phyloP scores from a whole-genome alignment of 2,113 vertebrate genomes.

The Paramisgurnus dabryanus region DNA sequence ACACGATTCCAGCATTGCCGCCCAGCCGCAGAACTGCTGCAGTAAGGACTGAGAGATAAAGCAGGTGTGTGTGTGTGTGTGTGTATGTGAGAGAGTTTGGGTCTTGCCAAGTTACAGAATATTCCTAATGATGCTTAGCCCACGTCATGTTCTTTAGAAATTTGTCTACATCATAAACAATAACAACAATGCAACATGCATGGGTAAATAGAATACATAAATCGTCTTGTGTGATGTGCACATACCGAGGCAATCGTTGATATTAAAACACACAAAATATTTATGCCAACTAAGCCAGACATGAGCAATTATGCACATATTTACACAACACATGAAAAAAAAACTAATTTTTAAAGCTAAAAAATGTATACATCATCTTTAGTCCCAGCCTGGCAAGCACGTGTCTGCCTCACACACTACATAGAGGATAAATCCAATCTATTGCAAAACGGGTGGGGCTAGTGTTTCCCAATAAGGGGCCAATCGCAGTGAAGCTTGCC shows the following conservation, averaged over 20 bases:
- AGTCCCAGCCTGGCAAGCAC: background rate
- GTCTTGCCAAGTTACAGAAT: constrained; percentile 13
- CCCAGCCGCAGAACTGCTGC: constrained; percentile 32
- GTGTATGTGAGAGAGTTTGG: constrained; percentile 17
- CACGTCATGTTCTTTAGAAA: too few relatives aligned
- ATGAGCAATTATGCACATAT: too few relatives aligned
- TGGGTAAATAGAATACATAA: too few relatives aligned
- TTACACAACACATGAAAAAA: background rate
- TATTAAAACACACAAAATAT: too few relatives aligned
- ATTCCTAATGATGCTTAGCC: background rate
- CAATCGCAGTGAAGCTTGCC: constrained; percentile 29
- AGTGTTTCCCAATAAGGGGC: constrained; percentile 39
- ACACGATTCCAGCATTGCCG: background rate
- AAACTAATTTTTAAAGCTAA: background rate
- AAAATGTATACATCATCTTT: background rate
- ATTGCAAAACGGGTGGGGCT: constrained; percentile 10
- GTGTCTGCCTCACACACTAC: constrained; percentile 6
- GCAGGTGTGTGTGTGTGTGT: constrained; percentile 7
- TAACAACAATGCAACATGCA: background rate
- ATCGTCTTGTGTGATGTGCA: too few relatives aligned
- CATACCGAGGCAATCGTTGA: too few relatives aligned
- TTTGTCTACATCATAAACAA: background rate
- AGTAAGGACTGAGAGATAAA: constrained; percentile 1
- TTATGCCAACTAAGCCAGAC: too few relatives aligned
- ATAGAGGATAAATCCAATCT: constrained; percentile 22